A percentile compares a stretch with the other conserved stretches of the same genome.
Conservation (phyloP, 2,797 vertebrate genomes). For the Sebastes hubbsi region DNA sequence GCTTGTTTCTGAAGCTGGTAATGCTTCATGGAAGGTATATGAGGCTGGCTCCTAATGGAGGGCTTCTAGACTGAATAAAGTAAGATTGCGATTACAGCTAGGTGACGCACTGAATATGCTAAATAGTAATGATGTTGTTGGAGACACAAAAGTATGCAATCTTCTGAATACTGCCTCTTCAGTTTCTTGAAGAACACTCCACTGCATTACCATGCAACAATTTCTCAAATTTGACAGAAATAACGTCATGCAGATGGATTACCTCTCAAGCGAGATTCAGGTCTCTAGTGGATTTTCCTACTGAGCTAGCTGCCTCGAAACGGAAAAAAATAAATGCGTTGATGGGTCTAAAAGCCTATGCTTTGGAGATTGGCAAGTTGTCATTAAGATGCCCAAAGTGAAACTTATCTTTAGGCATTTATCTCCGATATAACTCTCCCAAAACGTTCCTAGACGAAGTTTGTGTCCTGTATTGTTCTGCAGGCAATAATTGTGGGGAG, state of each 20-base stretch:
- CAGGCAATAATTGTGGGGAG: not conserved
- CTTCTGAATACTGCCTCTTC: not conserved
- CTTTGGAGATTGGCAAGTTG: not conserved
- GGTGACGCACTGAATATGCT: not conserved
- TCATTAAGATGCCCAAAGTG: not conserved
- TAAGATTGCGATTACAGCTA: not conserved
- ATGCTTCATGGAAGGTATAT: not conserved
- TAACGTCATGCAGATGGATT: not conserved
- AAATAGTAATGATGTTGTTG: not conserved
- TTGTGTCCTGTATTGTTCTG: not conserved
- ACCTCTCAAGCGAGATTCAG: not conserved
- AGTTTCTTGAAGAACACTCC: not conserved
- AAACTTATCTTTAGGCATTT: not conserved
- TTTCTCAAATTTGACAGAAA: conserved; percentile 5
- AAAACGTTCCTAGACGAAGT: not conserved
- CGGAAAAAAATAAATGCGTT: not conserved
- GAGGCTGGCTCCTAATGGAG: not conserved
- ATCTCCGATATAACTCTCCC: not conserved
- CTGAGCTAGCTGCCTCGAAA: not conserved
- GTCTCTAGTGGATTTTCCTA: conserved; percentile 3
- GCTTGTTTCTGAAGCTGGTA: conserved; percentile 1
- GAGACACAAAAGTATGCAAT: not conserved
- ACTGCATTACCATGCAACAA: not conserved
- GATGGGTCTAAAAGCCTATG: not conserved
- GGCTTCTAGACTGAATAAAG: conserved; percentile 10